A percentile compares a stretch with the other conserved stretches of the same genome.
Conservation (phyloP, 2,888 invertebrate genomes). For the Lasioglossum morio region DNA sequence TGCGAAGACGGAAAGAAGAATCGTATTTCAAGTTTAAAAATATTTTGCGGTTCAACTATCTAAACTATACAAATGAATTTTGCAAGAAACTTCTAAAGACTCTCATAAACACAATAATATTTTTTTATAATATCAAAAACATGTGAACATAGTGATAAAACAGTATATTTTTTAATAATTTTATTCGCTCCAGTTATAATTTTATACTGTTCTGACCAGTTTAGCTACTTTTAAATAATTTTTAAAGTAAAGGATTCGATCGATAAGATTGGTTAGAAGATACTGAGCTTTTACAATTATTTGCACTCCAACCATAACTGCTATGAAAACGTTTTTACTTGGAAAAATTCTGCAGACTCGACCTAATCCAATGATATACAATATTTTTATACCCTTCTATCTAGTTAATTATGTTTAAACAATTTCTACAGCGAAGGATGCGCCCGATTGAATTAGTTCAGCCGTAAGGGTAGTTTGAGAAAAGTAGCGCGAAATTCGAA, state of each 20-base stretch:
- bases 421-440: neutral
- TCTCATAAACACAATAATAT: neutral
- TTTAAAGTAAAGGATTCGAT: no score
- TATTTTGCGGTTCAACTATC: no score
- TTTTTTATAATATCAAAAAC: neutral
- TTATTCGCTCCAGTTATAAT: no score
- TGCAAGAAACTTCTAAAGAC: neutral
- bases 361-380: neutral
- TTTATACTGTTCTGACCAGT: no score
- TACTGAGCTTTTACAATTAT: no score
- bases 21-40: no score
- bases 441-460: neutral
- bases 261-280: no score
- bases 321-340: neutral
- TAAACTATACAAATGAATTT: neutral
- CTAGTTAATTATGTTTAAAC: neutral
- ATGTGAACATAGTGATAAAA: no score
- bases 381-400: neutral
- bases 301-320: neutral
- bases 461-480: neutral
- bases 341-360: neutral
- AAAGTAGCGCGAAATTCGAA: neutral
- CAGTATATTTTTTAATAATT: no score
- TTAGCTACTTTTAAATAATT: no score
- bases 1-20: no score